A percentile compares a stretch with the other conserved stretches of the same genome.
Evolutionary conservation across 2,888 invertebrate species (phyloP).

Genomic region (Isoperla grammatica): DNA sequence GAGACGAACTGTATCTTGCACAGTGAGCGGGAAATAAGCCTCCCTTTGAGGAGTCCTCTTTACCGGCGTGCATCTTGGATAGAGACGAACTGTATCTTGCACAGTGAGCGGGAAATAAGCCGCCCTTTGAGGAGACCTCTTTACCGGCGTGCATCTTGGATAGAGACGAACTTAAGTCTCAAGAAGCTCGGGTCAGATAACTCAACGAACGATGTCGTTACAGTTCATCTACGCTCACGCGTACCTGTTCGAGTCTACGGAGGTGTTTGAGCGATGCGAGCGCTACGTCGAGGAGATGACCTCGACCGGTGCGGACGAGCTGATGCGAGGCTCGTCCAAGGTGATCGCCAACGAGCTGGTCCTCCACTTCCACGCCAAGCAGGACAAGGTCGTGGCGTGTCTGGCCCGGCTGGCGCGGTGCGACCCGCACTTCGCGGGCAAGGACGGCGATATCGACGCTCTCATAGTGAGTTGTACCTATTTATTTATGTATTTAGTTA

Average conservation of each 20-base stretch:
- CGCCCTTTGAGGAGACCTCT: no score
- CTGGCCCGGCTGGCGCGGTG: constrained; percentile 54
- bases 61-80: no score
- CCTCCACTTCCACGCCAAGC: constrained; percentile 58
- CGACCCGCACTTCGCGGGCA: constrained; percentile 45
- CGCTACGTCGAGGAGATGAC: constrained; percentile 57
- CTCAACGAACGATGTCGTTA: no score
- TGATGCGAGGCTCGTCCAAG: constrained; percentile 60
- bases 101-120: no score
- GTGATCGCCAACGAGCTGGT: constrained; percentile 61
- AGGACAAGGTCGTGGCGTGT: constrained; percentile 54
- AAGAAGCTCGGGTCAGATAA: no score
- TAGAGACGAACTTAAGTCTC: no score
- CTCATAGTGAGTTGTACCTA: constrained; percentile 4
- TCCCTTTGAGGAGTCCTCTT: no score
- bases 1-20: no score
- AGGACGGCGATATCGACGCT: neutral
- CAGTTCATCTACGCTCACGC: constrained; percentile 62
- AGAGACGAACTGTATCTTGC: no score
- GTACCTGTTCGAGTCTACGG: constrained; percentile 56
- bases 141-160: no score
- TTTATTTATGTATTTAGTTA: no score
- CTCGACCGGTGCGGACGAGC: constrained; percentile 48
- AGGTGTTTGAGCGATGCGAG: constrained; percentile 55
- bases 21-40: no score